Evolutionary conservation across 2,113 vertebrate species (phyloP).

Genomic region (Burhinus oedicnemus): DNA sequence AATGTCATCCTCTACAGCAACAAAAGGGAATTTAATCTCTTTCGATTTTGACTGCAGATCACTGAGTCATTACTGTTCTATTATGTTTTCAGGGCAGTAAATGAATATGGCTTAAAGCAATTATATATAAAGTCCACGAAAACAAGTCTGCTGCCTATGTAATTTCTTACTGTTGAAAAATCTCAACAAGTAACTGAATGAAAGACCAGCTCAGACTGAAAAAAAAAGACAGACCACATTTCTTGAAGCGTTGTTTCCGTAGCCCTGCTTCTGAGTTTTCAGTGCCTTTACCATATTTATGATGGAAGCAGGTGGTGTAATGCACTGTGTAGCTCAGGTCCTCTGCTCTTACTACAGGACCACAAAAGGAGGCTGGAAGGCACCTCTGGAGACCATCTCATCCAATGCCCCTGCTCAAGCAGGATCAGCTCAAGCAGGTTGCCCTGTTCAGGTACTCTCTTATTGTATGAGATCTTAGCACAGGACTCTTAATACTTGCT

Average conservation of each 20-base stretch:
- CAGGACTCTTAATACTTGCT: neutral
- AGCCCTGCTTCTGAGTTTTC: neutral
- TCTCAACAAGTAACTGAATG: neutral
- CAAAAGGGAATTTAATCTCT: neutral
- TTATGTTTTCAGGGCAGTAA: neutral
- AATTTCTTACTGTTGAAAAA: neutral
- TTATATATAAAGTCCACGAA: neutral
- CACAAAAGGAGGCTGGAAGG: neutral
- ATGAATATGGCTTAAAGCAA: neutral
- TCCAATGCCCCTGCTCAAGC: neutral
- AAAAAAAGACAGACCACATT: neutral
- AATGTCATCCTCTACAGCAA: neutral
- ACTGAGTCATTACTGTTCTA: neutral
- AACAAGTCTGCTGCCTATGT: neutral
- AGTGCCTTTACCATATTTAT: neutral
- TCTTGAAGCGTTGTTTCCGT: neutral
- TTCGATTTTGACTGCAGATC: neutral
- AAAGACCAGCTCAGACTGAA: neutral
- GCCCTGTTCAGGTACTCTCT: neutral
- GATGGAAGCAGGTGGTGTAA: neutral
- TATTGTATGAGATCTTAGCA: neutral
- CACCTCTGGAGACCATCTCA: neutral
- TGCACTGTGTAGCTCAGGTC: neutral
- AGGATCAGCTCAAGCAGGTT: neutral
- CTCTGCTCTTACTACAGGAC: neutral